Evolutionary conservation across 2,888 invertebrate species (phyloP), one percentile per base, ranked within the genome.

Genomic region (Trachelus stipa): DNA sequence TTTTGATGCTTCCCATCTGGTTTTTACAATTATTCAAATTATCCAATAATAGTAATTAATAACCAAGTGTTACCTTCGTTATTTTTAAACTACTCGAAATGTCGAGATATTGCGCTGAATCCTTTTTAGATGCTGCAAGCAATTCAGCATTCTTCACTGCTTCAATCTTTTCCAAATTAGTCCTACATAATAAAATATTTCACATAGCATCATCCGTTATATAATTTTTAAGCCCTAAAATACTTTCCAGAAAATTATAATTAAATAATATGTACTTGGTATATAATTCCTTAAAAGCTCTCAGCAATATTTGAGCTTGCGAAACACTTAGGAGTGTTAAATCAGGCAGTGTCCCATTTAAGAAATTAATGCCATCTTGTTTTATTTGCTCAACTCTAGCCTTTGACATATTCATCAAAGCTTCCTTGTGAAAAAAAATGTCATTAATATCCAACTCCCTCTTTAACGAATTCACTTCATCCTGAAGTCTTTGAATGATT

Each of bases 261-360:
- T 71, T 71, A 71, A 34, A 71, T n/a, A 23, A 71, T 71, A 31
- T 73, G 69, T 77, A 87, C 87, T 88, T 87, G 15, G 86, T 84
- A 74, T 87, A 91, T 34, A 90, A 81, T 31, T 88, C 85, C 84
- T 91, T 92, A 37, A 92, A 88, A n/a, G 88, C 85, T 77, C 88
- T 87, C 77, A 92, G 82, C 34, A 90, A 87, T n/a, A 86, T 79
- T 56, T 87, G 86, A 4, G 88, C 86, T 77, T 92, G 92, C 2
- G 90, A 87, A 3, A 91, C 88, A 74, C 88, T 91, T 34, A 91
- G 78, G 3, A 92, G 79, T 30, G 88, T 87, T 1, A 92, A 80
- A 77, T 92, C 91, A n/a, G 87, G 84, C 3, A 89, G 88, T 56
- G 87, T 87, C 77, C 90, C 87, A 0, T 87, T 83, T 15, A 92